Conservation (phyloP, 2,797 vertebrate genomes). For the Lepilemur septentrionalis region DNA sequence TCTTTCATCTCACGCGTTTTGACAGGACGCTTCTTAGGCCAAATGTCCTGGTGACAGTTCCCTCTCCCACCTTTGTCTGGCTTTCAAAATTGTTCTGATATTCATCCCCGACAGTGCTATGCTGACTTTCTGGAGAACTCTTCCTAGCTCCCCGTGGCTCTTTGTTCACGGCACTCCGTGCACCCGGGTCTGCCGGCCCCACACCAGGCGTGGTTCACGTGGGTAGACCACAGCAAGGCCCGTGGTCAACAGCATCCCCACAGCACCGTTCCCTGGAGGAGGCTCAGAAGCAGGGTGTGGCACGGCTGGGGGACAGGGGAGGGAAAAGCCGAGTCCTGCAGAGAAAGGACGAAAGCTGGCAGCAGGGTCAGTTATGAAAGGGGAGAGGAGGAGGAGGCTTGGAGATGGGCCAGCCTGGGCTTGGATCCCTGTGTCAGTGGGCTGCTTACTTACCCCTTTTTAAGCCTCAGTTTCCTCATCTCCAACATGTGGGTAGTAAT, state of each 20-base stretch:
- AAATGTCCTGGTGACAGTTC: neutral
- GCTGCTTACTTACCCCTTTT: neutral
- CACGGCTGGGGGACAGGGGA: too few relatives aligned
- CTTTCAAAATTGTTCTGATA: neutral
- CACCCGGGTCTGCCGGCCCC: neutral
- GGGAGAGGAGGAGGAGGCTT: neutral
- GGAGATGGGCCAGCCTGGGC: neutral
- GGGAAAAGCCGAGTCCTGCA: neutral
- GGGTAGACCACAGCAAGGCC: neutral
- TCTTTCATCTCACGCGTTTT: neutral
- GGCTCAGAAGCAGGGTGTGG: accelerated
- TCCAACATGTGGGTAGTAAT: neutral
- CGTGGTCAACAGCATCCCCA: too few relatives aligned
- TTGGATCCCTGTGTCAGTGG: too few relatives aligned
- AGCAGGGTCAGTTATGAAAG: too few relatives aligned
- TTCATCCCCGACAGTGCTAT: neutral
- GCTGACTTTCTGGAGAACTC: neutral
- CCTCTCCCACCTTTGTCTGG: neutral
- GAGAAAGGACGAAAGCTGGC: neutral
- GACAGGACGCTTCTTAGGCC: neutral
- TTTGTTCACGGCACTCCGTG: neutral
- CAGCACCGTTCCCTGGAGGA: accelerated
- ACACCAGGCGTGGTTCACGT: accelerated
- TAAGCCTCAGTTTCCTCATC: neutral
- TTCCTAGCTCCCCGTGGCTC: neutral